Base-by-base conservation (phyloP, 2,888 invertebrate species). In the Diachrysia chrysitis region DNA sequence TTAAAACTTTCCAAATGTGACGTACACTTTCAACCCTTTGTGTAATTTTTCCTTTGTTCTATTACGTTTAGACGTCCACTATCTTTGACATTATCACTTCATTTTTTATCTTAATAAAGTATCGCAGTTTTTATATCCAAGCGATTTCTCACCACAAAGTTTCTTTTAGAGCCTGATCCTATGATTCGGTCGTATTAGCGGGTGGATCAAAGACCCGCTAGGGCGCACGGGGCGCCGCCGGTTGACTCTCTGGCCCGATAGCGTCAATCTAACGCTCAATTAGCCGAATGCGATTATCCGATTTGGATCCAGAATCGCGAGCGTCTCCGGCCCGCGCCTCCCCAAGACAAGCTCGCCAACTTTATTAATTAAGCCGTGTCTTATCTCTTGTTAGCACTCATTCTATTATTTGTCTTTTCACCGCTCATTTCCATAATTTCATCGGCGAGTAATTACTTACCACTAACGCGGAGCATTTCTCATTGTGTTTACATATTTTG, bases 331-430 rank as follows among this genome's bases (percentile, higher is more conserved):
- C 88, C 88, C 87, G 83, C 84, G 87, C 84, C 90, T 87, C 90
- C 89, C 89, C 86, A 88, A 93, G 92, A 92, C 93, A 91, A 92
- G 88, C 90, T 89, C 91, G 91, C 93, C 91, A 95, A 95, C 95
- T 95, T 95, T 95, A 95, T 95, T 95, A 95, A 95, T 95, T 95
- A 95, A 95, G 94, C 93, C 93, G 91, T 93, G 95, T 95, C 95
- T 95, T 95, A 95, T 95, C 95, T 94, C 95, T 94, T 95, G 95
- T 95, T 94, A 95, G 94, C 95, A 95, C 95, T 95, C 95, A 92
- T 95, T 95, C 94, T 94, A 93, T 95, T 95, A 95, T 95, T 95
- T 95, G 95, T 95, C 94, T 95, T 95, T 93, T 94, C 92, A 92
- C 92, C 93, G 94, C 93, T 95, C 93, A 95, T 95, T 95, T 95